These are phyloP conservation scores for Malacoctenus gilli DNA, from an alignment of 2,797 vertebrate genomes.

Conservation along the genomic window DNA sequence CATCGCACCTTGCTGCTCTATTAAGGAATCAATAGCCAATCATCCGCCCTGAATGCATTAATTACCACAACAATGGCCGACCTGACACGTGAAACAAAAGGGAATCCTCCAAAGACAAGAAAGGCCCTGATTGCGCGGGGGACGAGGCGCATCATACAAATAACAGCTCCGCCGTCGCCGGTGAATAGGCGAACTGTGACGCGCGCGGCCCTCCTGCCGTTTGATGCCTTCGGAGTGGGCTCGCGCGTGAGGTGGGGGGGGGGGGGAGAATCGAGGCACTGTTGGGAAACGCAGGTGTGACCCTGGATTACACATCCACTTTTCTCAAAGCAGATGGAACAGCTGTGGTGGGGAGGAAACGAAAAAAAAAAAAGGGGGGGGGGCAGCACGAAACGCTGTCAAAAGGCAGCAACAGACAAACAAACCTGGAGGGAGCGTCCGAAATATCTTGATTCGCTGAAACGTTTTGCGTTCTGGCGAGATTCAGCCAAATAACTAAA, in stretches of 20 bases:
- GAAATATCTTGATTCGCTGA: too few species aligned
- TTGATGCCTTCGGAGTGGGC: constrained; percentile 16
- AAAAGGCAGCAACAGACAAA: constrained; percentile 29
- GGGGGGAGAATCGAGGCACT: constrained; percentile 8
- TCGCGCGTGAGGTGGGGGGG: constrained; percentile 25
- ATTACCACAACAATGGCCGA: constrained; percentile 1
- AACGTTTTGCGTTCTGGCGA: too few species aligned
- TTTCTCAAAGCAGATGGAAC: constrained; percentile 17
- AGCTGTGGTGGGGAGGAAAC: constrained; percentile 21
- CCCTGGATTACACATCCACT: neutral
- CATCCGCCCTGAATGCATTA: neutral
- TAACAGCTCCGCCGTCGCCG: neutral
- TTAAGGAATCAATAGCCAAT: neutral
- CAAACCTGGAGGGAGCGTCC: too few species aligned
- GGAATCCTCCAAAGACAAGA: constrained; percentile 1
- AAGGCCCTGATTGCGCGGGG: constrained; percentile 14
- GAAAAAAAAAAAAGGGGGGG: too few species aligned
- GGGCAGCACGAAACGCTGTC: constrained; percentile 24
- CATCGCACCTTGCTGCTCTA: neutral
- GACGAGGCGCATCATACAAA: constrained; percentile 9
- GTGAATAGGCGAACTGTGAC: constrained; percentile 4
- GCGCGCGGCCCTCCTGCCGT: constrained; percentile 13
- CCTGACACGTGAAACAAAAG: neutral
- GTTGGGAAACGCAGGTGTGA: constrained; percentile 30
- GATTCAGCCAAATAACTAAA: too few species aligned